Evolutionary conservation across 2,797 vertebrate species (phyloP), one percentile per base, ranked within the genome.

Genomic region (Gephyroberyx darwinii): DNA sequence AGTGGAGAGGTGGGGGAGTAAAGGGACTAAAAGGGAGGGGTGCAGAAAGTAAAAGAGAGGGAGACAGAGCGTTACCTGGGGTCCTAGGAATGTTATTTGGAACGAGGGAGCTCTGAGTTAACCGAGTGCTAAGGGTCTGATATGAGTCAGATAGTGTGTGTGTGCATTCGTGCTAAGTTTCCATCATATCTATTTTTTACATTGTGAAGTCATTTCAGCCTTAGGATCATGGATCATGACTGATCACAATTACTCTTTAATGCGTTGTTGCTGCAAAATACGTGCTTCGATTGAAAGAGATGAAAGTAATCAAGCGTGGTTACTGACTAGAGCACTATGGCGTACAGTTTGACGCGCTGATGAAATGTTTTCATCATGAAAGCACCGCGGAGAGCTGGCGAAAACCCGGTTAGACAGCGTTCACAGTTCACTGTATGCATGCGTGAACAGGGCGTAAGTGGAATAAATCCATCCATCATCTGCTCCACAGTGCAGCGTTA

Each of bases 311-410:
- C 80, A 83, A 78, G 78, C 26, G 50, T 9, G 20, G 61, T 60
- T 68, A 73, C 82, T 79, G 61, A 74, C 77, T 1, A 20, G 65
- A 80, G 86, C 50, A 13, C 69, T 37, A 43, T 12, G 9, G 12
- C 12, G 41, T 16, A 20, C 60, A 31, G 43, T 78, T 65, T 70
- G 66, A 85, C 76, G 79, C 65, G 74, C 75, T 89, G 82, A 88
- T 77, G 75, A 81, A 80, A 73, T 82, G 81, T 77, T 89, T 85
- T 76, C 39, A 2, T 71, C 77, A 47, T 77, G 58, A 80, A 83
- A 79, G 74, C 31, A 1, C 19, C 54, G 33, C 33, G 47, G 64
- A 77, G 75, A 81, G 63, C 39, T 43, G 26, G 37, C 64, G 2
- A 6, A 65, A 66, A 65, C n/a, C 71, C 68, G 47, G 54, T 52